Evolutionary conservation across 1,140 invertebrate genomes (phyloP).

Genomic region (Mizuhopecten yessoensis): DNA sequence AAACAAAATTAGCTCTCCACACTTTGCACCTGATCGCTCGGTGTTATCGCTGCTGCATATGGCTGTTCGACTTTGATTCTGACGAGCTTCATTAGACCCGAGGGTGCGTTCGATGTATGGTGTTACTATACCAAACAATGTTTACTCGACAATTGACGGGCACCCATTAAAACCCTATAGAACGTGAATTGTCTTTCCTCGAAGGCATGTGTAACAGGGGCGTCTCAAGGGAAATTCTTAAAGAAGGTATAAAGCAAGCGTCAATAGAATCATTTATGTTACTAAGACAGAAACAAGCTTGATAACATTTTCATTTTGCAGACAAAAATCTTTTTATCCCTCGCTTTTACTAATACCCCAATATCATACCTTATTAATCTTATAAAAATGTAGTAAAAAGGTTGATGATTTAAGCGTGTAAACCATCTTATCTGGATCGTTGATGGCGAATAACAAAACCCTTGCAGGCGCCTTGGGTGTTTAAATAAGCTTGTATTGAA

Average conservation of each 20-base stretch:
- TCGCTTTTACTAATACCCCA: background rate
- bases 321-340: background rate
- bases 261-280: background rate
- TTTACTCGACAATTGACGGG: constrained; percentile 5
- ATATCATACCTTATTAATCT: background rate
- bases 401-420: background rate
- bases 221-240: background rate
- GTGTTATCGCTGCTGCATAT: constrained; percentile 39
- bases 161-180: background rate
- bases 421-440: background rate
- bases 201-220: background rate
- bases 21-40: constrained; percentile 57
- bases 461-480: background rate
- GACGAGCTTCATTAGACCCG: constrained; percentile 15
- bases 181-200: constrained; percentile 8
- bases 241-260: background rate
- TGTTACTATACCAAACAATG: background rate
- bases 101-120: background rate
- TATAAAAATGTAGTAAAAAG: too few species aligned
- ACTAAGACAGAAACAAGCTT: background rate
- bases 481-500: constrained; percentile 40
- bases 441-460: background rate
- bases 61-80: constrained; percentile 7
- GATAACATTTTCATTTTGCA: background rate
- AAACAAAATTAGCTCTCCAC: constrained; percentile 57